phyloP scores from a whole-genome alignment of 2,113 vertebrate species.

The Phylloscopus whistleri region DNA sequence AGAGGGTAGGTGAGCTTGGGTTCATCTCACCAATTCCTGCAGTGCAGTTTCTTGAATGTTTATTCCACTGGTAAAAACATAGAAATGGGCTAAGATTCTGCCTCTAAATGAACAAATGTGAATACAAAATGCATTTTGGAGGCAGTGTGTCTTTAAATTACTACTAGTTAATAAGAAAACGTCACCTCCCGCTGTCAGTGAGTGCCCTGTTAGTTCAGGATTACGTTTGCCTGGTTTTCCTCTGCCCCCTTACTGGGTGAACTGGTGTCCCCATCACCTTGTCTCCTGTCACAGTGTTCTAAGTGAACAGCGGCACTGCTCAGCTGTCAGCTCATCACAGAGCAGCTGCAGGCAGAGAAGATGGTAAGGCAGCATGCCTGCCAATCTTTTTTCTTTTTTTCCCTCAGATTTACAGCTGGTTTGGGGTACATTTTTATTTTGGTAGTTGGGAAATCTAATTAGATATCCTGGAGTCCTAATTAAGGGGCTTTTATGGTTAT shows the following conservation, averaged over 20 bases:
- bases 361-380: not conserved
- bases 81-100: not conserved
- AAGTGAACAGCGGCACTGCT: not conserved
- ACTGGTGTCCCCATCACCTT: not conserved
- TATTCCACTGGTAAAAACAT: not conserved
- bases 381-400: not conserved
- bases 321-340: not conserved
- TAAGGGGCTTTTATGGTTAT: not conserved
- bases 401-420: not conserved
- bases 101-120: not conserved
- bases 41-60: not conserved
- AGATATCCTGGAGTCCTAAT: not conserved
- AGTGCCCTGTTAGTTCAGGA: not conserved
- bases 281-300: not conserved
- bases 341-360: not conserved
- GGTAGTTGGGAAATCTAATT: not conserved
- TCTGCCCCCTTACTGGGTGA: not conserved
- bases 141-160: not conserved
- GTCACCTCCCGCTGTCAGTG: not conserved
- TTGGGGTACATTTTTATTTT: not conserved
- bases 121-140: not conserved
- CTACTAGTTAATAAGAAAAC: not conserved
- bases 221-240: not conserved
- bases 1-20: accelerated
- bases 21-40: not conserved